Percentiles rank a stretch among this genome's conserved stretches.
These are phyloP conservation scores for Callipepla squamata DNA, from an alignment of 2,113 vertebrate species.

Conservation along the genomic window DNA sequence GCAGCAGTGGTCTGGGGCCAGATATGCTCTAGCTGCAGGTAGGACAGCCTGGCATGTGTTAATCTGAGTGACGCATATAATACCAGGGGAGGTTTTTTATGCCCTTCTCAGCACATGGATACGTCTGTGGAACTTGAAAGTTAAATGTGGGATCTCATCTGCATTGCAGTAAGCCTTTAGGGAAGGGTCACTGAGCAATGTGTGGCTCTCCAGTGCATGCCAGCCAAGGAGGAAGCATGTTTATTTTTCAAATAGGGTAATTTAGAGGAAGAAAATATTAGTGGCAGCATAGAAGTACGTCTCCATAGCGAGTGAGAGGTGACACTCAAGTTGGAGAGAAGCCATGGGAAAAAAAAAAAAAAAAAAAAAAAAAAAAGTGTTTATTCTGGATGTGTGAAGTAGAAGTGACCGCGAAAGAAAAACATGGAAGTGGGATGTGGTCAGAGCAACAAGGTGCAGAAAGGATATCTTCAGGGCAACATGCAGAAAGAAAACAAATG, in stretches of 20 bases:
- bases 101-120: accelerated
- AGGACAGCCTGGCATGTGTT: neutral
- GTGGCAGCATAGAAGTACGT: neutral
- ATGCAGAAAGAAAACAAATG: neutral
- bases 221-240: neutral
- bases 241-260: neutral
- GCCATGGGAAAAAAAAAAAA: neutral
- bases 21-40: neutral
- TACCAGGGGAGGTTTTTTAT: neutral
- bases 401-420: neutral
- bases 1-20: neutral
- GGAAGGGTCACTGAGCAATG: neutral
- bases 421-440: neutral
- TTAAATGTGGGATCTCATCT: neutral
- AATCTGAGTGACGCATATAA: neutral
- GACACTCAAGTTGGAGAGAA: neutral
- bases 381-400: neutral
- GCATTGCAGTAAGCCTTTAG: neutral
- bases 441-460: conserved; percentile 1
- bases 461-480: neutral
- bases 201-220: neutral
- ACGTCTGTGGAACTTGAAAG: neutral
- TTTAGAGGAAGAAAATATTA: neutral
- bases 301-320: neutral
- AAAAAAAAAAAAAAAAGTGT: neutral